phyloP scores from a whole-genome alignment of 2,888 invertebrate species.

The Neelides folsomi region DNA sequence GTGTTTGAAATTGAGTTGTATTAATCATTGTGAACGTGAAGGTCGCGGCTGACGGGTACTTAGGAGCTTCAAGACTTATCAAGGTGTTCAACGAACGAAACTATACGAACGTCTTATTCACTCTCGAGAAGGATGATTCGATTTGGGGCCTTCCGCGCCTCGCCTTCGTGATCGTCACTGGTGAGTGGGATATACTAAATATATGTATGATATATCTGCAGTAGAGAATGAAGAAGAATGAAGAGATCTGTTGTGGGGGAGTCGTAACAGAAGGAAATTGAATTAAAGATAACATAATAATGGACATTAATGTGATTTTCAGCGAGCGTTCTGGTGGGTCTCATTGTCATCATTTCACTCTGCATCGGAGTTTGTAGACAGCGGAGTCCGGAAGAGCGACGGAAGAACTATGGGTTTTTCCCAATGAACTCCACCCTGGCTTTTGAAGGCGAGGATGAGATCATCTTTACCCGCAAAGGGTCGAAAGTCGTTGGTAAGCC shows the following conservation, averaged over 20 bases:
- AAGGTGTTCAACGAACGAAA: constrained; percentile 36
- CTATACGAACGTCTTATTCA: constrained; percentile 49
- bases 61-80: constrained; percentile 44
- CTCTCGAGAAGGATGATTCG: constrained; percentile 51
- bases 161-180: constrained; percentile 59
- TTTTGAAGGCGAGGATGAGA: constrained; percentile 31
- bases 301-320: constrained; percentile 9
- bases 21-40: not conserved
- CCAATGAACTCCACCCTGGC: constrained; percentile 24
- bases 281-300: too few species aligned
- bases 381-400: not conserved
- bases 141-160: constrained; percentile 63
- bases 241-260: too few species aligned
- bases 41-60: constrained; percentile 49
- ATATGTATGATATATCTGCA: not conserved
- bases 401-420: constrained; percentile 28
- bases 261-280: too few species aligned
- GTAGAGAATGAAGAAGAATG: too few species aligned
- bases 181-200: constrained; percentile 38
- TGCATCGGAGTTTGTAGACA: constrained; percentile 22
- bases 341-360: constrained; percentile 23
- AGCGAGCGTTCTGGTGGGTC: constrained; percentile 23
- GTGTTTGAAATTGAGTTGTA: not conserved
- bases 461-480: constrained; percentile 25
- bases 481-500: constrained; percentile 23